phyloP scores from a whole-genome alignment of 2,888 invertebrate genomes.

The Teleiodes luculella region DNA sequence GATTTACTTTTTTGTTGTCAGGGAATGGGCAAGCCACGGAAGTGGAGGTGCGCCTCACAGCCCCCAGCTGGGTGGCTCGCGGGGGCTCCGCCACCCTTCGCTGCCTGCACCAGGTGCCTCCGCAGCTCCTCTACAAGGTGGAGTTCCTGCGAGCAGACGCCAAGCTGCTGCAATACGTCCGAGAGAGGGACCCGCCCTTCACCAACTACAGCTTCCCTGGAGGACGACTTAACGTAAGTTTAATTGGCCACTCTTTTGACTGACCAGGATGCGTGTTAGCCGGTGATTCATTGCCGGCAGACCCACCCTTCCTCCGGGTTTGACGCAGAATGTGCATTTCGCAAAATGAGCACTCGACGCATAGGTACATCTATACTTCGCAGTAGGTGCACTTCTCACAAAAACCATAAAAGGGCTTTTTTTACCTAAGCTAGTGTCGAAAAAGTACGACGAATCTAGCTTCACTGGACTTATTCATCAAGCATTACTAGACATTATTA shows the following conservation, averaged over 20 bases:
- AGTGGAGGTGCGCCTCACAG: slow-evolving; percentile 81
- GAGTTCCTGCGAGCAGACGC: slow-evolving; percentile 72
- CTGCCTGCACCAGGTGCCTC: slow-evolving; percentile 87
- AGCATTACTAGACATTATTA: too few relatives aligned
- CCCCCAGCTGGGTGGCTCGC: slow-evolving; percentile 86
- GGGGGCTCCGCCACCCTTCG: slow-evolving; percentile 84
- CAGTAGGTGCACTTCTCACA: too few relatives aligned
- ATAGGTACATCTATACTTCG: too few relatives aligned
- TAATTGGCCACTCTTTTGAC: not conserved
- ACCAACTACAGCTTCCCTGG: slow-evolving; percentile 82
- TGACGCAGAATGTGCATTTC: too few relatives aligned
- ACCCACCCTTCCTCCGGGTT: too few relatives aligned
- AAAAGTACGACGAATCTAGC: too few relatives aligned
- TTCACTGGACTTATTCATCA: too few relatives aligned
- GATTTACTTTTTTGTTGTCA: slow-evolving; percentile 28
- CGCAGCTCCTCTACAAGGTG: slow-evolving; percentile 87
- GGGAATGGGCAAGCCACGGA: slow-evolving; percentile 71
- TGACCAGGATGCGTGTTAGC: too few relatives aligned
- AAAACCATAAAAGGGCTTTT: too few relatives aligned
- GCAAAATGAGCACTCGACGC: too few relatives aligned
- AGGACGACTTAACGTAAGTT: slow-evolving; percentile 85
- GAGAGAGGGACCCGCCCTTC: slow-evolving; percentile 86
- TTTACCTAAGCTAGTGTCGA: too few relatives aligned
- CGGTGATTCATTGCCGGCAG: too few relatives aligned
- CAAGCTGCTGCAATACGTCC: slow-evolving; percentile 88